Conservation (phyloP, 92 coral and sea anemone species). For the Porites cylindrica region DNA sequence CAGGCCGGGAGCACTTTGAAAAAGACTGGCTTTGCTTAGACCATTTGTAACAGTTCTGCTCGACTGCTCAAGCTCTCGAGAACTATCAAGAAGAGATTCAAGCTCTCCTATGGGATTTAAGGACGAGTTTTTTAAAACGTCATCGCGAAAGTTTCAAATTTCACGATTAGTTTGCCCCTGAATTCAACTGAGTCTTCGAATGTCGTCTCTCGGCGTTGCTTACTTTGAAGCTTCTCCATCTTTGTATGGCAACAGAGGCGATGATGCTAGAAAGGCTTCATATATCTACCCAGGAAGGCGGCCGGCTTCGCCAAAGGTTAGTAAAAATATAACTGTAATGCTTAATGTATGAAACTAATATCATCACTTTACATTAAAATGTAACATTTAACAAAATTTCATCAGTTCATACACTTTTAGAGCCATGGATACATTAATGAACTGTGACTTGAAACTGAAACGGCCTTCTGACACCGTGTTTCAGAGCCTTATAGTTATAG, state of each 20-base stretch:
- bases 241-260: slow-evolving; percentile 1
- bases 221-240: not conserved
- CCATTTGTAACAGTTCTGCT: not conserved
- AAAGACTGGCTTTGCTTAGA: not conserved
- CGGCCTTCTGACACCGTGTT: too few relatives aligned
- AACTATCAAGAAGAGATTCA: not conserved
- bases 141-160: not conserved
- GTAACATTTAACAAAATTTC: too few relatives aligned
- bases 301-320: slow-evolving; percentile 11
- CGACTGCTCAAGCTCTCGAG: not conserved
- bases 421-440: too few relatives aligned
- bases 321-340: not conserved
- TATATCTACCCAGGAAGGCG: slow-evolving; percentile 13
- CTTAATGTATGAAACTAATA: too few relatives aligned
- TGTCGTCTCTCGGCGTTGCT: not conserved
- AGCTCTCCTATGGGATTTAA: not conserved
- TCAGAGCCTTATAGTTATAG: not conserved
- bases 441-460: too few relatives aligned
- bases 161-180: not conserved
- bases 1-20: slow-evolving; percentile 1
- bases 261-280: not conserved
- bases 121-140: not conserved
- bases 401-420: too few relatives aligned
- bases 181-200: not conserved
- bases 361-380: too few relatives aligned